These are phyloP conservation scores for Tetheella fluctuosa DNA, from an alignment of 2,888 invertebrate species.

Conservation along the genomic window DNA sequence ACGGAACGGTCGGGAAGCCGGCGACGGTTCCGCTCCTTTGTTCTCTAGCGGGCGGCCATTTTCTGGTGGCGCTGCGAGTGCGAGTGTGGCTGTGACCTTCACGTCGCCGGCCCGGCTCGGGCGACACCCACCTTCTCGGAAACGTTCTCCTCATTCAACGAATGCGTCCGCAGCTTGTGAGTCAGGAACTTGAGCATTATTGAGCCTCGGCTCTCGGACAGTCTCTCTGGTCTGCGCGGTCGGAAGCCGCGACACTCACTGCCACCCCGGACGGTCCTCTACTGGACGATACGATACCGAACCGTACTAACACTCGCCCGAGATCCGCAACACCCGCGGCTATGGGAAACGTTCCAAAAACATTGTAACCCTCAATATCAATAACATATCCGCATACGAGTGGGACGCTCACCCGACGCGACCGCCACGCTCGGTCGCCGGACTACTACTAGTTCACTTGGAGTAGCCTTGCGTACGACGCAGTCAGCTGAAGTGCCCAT, in stretches of 20 bases:
- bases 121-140: slow-evolving; percentile 88
- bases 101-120: slow-evolving; percentile 51
- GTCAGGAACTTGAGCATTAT: slow-evolving; percentile 94
- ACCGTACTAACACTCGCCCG: slow-evolving; percentile 34
- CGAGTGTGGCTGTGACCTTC: too few relatives aligned
- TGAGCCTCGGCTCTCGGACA: slow-evolving; percentile 71
- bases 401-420: slow-evolving; percentile 45
- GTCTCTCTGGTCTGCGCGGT: too few relatives aligned
- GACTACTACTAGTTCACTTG: slow-evolving; percentile 67
- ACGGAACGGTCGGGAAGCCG: slow-evolving; percentile 39
- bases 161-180: slow-evolving; percentile 93
- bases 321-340: slow-evolving; percentile 45
- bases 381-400: slow-evolving; percentile 68
- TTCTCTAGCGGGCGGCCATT: slow-evolving; percentile 86
- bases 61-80: slow-evolving; percentile 75
- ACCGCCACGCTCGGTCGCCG: slow-evolving; percentile 64
- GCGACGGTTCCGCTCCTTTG: slow-evolving; percentile 82
- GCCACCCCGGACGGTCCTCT: too few relatives aligned
- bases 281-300: slow-evolving; percentile 22
- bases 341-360: slow-evolving; percentile 71
- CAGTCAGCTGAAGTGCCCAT: slow-evolving; percentile 83
- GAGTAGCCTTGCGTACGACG: slow-evolving; percentile 82
- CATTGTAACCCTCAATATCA: slow-evolving; percentile 69
- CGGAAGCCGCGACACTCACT: slow-evolving; percentile 21
- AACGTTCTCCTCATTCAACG: slow-evolving; percentile 92